Evolutionary conservation across 2,113 vertebrate genomes (phyloP), one percentile per base, ranked within the genome.

Genomic region (Lycaon pictus): DNA sequence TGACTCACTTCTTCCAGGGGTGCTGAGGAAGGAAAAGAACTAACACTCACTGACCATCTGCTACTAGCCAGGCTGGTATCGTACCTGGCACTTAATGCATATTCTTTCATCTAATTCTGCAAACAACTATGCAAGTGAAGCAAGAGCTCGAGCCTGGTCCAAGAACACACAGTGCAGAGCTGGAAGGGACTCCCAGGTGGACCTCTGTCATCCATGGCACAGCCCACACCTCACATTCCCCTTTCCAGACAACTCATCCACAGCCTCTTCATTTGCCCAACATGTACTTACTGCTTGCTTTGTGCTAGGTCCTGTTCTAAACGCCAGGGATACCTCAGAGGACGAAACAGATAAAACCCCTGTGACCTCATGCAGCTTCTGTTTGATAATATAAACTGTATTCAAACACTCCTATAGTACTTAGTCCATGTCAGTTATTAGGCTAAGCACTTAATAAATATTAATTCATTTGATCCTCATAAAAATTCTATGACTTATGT

Each of bases 1-100:
- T 77, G 76, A 88, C 82, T 95, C 80, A 90, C 58, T 93, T 71
- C 58, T 88, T 76, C 96, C 93, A 81, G 84, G 58, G 17, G 11
- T 25, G 65, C 88, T 32, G 15, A 65, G 72, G 82, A 95, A 86
- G 72, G 72, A 92, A 60, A 79, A 67, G 56, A 55, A 94, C n/a
- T 51, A 48, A 65, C 32, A 72, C 1, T 23, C 32, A 65, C 53
- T 4, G 25, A 43, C 43, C 32, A 71, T 62, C 62, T 83, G 92
- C 90, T 48, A 35, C 19, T 63, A 90, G 88, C 48, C 88, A 90
- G 80, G 82, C 62, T 2, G 0, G 25, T 0, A n/a, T 12, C 17
- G 2, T 1, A 0, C 35, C 81, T 7, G 29, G 69, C 19, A 15
- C 69, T 12, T 15, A 0, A 1, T n/a, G 32, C 4, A 16, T 35